Conservation (phyloP, 2,888 invertebrate species). For the Ommatoiulus sabulosus region DNA sequence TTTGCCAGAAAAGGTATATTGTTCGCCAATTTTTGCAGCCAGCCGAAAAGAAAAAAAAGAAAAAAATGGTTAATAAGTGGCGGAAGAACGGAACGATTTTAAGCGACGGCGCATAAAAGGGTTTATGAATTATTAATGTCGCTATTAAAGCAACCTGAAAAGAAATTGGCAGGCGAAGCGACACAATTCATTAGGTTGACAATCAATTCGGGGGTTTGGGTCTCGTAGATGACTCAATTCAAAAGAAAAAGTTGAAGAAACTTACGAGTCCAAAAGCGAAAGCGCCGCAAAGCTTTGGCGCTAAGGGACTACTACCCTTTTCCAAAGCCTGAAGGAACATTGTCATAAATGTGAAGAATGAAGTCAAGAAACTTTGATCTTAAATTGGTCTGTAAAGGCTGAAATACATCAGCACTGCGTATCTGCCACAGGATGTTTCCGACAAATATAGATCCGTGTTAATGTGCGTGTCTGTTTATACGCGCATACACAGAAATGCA, state of each 20-base stretch:
- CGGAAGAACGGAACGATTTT: background rate
- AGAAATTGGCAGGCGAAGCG: background rate
- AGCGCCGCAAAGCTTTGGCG: too few relatives aligned
- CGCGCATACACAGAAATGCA: too few relatives aligned
- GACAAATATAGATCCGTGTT: too few relatives aligned
- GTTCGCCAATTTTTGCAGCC: background rate
- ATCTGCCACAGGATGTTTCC: too few relatives aligned
- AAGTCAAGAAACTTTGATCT: too few relatives aligned
- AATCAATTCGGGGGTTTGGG: background rate
- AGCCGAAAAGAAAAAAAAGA: background rate
- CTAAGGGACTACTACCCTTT: too few relatives aligned
- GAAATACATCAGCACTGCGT: too few relatives aligned
- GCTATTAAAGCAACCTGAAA: background rate
- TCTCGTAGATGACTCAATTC: background rate
- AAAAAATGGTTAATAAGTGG: background rate
- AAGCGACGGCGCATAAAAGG: background rate
- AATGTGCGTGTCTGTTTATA: too few relatives aligned
- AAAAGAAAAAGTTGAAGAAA: background rate
- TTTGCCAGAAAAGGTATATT: background rate
- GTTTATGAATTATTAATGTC: background rate
- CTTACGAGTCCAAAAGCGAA: too few relatives aligned
- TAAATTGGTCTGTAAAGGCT: too few relatives aligned
- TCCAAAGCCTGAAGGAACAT: too few relatives aligned
- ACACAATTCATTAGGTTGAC: background rate
- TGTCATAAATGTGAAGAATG: too few relatives aligned